Base-by-base conservation (phyloP, 2,888 invertebrate species). In the Spisula solida region DNA sequence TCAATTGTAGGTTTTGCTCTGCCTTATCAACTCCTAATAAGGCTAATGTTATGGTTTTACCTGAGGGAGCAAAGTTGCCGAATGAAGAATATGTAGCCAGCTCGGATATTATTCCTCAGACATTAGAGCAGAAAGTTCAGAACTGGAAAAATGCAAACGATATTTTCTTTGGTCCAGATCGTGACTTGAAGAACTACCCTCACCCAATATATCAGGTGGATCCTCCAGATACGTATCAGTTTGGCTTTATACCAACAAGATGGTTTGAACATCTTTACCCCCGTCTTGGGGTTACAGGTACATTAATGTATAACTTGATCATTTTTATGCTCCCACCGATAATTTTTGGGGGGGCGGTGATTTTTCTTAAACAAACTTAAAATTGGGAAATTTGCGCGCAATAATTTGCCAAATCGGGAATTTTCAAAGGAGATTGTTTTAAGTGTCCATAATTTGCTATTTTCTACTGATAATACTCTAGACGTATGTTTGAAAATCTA, bases 231-330 rank as follows among this genome's bases (percentile, higher is more conserved):
- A 97, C 97, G 94, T 98, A 98, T 88, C 98, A 99, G 86, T 97
- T 99, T 95, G 98, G 98, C 1, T 98, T 99, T 96, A 95, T 99
- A 93, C 99, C 99, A 75, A 99, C 99, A 94, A 98, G 98, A 97
- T 99, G 99, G 99, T 99, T 99, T 97, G 97, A 98, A 94, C 98
- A 98, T 95, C 98, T 99, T 97, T 99, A 99, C 97, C 98, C 98
- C 93, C 99, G 99, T 97, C 99, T 99, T 94, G 98, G 98, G 91
- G 98, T 98, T 34, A 97, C 98, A 93, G 98, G 98, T 90, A 85
- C n/a, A n/a, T n/a, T n/a, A n/a, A n/a, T n/a, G n/a, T n/a, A n/a
- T n/a, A n/a, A n/a, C n/a, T n/a, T n/a, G n/a, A n/a, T n/a, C n/a
- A n/a, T n/a, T n/a, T n/a, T n/a, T n/a, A n/a, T n/a, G n/a, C n/a